These are phyloP conservation scores for Pseudomyrmex concolor DNA, from an alignment of 1,140 invertebrate species.

Conservation along the genomic window DNA sequence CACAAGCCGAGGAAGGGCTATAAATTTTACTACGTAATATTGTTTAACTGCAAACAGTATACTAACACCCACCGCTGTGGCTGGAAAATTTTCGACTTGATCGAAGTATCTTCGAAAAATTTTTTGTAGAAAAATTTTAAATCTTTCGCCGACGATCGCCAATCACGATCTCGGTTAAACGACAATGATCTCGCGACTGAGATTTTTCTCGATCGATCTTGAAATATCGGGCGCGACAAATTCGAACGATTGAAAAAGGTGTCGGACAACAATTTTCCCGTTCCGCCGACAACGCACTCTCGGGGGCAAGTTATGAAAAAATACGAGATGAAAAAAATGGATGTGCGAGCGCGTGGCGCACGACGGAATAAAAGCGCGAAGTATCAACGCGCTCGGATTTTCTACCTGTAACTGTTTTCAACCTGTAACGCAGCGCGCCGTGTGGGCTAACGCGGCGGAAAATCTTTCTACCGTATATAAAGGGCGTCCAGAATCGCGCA, in stretches of 20 bases:
- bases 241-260: slow-evolving; percentile 58
- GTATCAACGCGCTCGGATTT: slow-evolving; percentile 58
- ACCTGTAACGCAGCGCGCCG: slow-evolving; percentile 25
- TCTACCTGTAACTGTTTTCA: slow-evolving; percentile 33
- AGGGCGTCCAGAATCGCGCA: slow-evolving; percentile 41
- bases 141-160: background rate
- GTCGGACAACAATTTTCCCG: slow-evolving; percentile 70
- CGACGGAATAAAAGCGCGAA: slow-evolving; percentile 61
- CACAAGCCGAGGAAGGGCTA: slow-evolving; percentile 61
- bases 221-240: slow-evolving; percentile 38
- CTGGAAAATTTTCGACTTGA: slow-evolving; percentile 70
- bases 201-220: background rate
- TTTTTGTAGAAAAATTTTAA: background rate
- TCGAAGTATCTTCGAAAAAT: background rate
- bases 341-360: slow-evolving; percentile 35
- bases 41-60: slow-evolving; percentile 84
- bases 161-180: background rate
- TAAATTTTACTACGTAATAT: slow-evolving; percentile 85
- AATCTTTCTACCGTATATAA: slow-evolving; percentile 31
- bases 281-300: slow-evolving; percentile 54
- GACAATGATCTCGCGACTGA: background rate
- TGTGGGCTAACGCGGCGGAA: slow-evolving; percentile 30
- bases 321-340: slow-evolving; percentile 67
- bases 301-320: slow-evolving; percentile 73
- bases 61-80: slow-evolving; percentile 72